Percentiles rank a stretch among this genome's conserved stretches.
Evolutionary conservation across 1,140 invertebrate species (phyloP).

Genomic region (Platyscapa corneri): DNA sequence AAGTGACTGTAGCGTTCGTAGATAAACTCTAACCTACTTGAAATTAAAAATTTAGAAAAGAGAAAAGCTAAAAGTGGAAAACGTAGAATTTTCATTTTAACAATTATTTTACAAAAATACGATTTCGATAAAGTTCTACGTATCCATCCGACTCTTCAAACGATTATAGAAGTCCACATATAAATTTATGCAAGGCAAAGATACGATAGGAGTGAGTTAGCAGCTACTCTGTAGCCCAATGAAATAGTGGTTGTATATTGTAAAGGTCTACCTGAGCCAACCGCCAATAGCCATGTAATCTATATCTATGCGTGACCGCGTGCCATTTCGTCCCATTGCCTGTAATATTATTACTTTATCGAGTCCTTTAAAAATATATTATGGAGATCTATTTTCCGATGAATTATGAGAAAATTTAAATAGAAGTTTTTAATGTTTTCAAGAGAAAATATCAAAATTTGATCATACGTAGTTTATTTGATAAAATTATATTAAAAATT

Average conservation of each 20-base stretch:
- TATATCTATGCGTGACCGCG: not conserved
- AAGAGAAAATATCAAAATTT: too few species aligned
- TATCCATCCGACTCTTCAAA: not conserved
- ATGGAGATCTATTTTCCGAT: not conserved
- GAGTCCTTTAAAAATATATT: not conserved
- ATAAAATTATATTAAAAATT: too few species aligned
- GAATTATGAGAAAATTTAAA: not conserved
- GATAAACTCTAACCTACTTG: too few species aligned
- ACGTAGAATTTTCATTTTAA: too few species aligned
- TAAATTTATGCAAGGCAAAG: not conserved
- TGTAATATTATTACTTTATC: not conserved
- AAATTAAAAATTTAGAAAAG: too few species aligned
- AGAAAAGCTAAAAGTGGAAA: too few species aligned
- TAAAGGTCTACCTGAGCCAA: not conserved
- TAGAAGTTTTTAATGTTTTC: too few species aligned
- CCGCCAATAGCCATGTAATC: not conserved
- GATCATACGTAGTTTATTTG: too few species aligned
- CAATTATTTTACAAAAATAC: too few species aligned
- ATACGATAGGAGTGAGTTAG: not conserved
- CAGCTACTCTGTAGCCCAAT: not conserved
- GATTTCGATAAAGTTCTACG: too few species aligned
- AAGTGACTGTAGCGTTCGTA: too few species aligned
- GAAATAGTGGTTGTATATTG: not conserved
- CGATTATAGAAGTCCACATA: not conserved
- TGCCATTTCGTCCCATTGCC: not conserved